phyloP scores from a whole-genome alignment of 2,888 invertebrate species.

The Lypha dubia region DNA sequence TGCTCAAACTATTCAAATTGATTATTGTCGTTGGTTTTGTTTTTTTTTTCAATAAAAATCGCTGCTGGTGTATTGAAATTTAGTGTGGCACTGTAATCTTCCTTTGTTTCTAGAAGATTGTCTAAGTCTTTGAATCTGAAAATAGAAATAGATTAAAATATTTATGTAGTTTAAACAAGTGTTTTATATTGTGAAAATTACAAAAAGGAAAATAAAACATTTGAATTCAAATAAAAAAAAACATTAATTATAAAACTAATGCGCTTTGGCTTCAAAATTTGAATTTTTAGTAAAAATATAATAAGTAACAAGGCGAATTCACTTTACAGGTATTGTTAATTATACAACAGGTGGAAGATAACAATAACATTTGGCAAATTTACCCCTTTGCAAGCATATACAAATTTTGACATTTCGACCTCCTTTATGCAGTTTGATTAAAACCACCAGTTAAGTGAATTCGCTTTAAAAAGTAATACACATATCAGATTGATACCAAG shows the following conservation, averaged over 20 bases:
- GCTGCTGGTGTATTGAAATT: conserved; percentile 29
- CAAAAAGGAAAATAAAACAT: background rate
- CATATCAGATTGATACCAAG: too few relatives aligned
- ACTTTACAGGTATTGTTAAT: too few relatives aligned
- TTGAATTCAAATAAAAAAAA: background rate
- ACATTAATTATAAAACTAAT: background rate
- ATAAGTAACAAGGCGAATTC: too few relatives aligned
- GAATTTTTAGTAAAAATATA: background rate
- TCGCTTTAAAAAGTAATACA: too few relatives aligned
- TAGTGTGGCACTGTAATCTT: conserved; percentile 26
- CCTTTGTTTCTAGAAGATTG: conserved; percentile 45
- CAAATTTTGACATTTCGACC: too few relatives aligned
- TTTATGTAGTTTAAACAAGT: conserved; percentile 6
- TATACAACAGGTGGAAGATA: too few relatives aligned
- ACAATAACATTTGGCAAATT: too few relatives aligned
- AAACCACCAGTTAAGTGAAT: too few relatives aligned
- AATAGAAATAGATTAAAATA: conserved; percentile 12
- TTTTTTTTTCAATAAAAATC: conserved; percentile 38
- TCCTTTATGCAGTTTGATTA: too few relatives aligned
- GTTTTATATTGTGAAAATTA: background rate
- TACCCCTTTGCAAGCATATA: too few relatives aligned
- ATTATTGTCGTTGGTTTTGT: conserved; percentile 51
- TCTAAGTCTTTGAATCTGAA: conserved; percentile 38
- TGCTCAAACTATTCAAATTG: conserved; percentile 11
- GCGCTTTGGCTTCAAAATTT: background rate